Base-by-base conservation (phyloP, 2,113 vertebrate genomes). In the Lasiurus cinereus region DNA sequence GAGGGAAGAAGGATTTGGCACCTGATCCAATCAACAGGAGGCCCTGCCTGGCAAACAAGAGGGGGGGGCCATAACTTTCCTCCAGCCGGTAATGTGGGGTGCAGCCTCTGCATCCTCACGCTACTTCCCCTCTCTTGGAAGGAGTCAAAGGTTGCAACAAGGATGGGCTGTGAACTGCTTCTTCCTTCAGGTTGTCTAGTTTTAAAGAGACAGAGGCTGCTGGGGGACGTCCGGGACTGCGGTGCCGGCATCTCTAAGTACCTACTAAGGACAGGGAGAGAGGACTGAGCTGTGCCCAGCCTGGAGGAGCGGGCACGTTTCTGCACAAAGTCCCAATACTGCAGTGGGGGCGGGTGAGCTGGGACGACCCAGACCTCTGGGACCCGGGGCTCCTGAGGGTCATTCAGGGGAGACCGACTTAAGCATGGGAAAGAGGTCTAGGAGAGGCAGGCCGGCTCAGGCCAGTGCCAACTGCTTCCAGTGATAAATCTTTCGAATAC, bases 401-500 rank as follows among this genome's bases (percentile, higher is more conserved):
- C 69, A 33, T 83, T 39, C 4, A 0, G 12, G 36, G 19, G 59
- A 95, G 91, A 66, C 13, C 2, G 29, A 46, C 1, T 31, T 5
- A 21, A 39, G 46, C 6, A 7, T 5, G 12, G 80, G 83, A 48
- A 66, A 89, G 48, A 33, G 36, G 33, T 50, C 21, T 46, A 24
- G 74, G 43, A 31, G 76, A 46, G 46, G 11, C 64, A 39, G 79
- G 84, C 52, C 39, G 22, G 73, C 84, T 50, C 15, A 1, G 39
- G 29, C 33, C 2, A 0, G 48, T 8, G 8, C 78, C 12, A 1
- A 2, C 39, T 19, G 24, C 29, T 88, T 59, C 76, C 21, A 13
- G 93, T 27, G 43, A 88, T 82, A 85, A 88, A 84, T 73, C 94
- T 94, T 84, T 86, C 70, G 33, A 85, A 94, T 48, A 88, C 77